Evolutionary conservation across 1,140 invertebrate genomes (phyloP), one percentile per base, ranked within the genome.

Genomic region (Drosophila guanche): DNA sequence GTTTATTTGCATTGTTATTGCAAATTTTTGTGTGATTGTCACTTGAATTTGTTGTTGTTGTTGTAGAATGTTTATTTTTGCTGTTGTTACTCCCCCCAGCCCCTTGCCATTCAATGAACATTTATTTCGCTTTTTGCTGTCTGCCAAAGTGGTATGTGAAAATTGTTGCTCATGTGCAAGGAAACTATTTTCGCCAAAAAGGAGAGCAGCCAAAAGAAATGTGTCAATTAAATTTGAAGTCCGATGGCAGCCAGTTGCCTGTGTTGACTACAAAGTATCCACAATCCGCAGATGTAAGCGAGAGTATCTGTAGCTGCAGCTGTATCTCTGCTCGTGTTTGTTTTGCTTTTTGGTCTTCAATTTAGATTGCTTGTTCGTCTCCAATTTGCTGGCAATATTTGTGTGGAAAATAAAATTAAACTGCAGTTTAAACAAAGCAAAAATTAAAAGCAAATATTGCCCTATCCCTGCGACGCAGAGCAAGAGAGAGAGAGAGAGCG

Each of bases 381-480:
- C 62, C 81, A 84, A 84, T 85, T 85, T 85, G 79, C 77, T 76
- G 71, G 71, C 67, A 78, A 79, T 88, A 89, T 88, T 89, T 88
- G 75, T 88, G 75, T 88, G 78, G 70, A 88, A 88, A 88, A 88
- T 88, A 88, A 83, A 83, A 88, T 88, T 88, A 88, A 88, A 89
- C 84, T 88, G 79, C 84, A 88, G 84, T 89, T 88, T 88, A 88
- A 88, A 88, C 83, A 88, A 88, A 83, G 84, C 83, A 83, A 88
- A 88, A 88, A 88, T 88, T 88, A 88, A 88, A 88, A 89, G 67
- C 78, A 88, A 88, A 88, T 88, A 88, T 88, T 88, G 80, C 70
- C 76, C 46, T 20, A 57, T 43, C 46, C 48, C 60, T 62, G n/a
- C 10, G 66, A 37, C 66, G 79, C 48, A 61, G 55, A 59, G 47